phyloP scores from a whole-genome alignment of 2,888 invertebrate species.

The Polylopha cassiicola region DNA sequence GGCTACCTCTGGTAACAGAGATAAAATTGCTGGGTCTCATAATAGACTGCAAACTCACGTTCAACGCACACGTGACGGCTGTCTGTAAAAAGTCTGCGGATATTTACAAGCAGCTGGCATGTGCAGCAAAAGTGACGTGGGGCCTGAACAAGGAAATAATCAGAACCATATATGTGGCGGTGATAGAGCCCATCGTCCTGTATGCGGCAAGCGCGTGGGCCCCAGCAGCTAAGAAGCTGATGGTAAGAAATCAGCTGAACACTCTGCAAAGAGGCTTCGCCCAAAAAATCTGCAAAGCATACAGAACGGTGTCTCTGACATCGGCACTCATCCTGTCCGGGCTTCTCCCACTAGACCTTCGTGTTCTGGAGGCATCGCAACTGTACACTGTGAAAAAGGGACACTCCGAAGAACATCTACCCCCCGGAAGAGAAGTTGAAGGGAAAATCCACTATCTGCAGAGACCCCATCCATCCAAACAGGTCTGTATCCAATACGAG shows the following conservation, averaged over 20 bases:
- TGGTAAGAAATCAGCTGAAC: neutral
- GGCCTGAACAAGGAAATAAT: constrained; percentile 1
- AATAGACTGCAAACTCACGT: constrained; percentile 1
- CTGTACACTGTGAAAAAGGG: constrained; percentile 1
- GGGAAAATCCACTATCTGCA: neutral
- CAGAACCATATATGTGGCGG: neutral
- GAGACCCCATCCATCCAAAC: neutral
- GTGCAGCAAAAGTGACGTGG: constrained; percentile 7
- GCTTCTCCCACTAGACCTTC: constrained; percentile 4
- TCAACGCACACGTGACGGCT: constrained; percentile 1
- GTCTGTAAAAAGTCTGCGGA: neutral
- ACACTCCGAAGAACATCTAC: neutral
- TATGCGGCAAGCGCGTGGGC: constrained; percentile 3
- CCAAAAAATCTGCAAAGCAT: constrained; percentile 1
- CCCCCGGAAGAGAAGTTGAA: neutral
- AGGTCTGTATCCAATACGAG: neutral
- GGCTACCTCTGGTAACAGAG: too few species aligned
- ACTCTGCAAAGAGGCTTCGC: constrained; percentile 2
- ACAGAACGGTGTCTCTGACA: neutral
- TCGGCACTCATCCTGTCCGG: neutral
- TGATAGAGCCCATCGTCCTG: constrained; percentile 2
- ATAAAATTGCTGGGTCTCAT: neutral
- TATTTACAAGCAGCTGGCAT: neutral
- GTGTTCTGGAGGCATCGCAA: neutral
- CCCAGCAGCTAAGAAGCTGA: constrained; percentile 3